Conservation (phyloP, 1,140 invertebrate genomes). For the Phthorimaea operculella region DNA sequence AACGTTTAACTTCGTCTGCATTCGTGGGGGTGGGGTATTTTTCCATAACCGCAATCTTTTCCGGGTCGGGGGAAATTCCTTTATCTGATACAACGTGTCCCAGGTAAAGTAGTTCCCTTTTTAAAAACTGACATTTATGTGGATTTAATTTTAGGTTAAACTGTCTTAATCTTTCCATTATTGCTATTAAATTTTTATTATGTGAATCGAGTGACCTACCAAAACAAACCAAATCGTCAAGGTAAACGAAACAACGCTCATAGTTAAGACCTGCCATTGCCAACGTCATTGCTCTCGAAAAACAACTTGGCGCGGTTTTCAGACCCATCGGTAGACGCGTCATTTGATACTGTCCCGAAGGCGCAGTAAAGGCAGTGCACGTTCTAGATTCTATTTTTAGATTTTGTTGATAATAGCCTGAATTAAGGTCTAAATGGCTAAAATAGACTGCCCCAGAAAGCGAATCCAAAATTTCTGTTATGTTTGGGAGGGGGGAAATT, state of each 20-base stretch:
- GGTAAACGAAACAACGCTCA: neutral
- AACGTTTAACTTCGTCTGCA: neutral
- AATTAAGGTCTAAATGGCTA: neutral
- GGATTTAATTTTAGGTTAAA: neutral
- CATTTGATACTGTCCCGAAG: neutral
- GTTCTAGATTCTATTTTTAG: neutral
- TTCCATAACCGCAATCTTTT: neutral
- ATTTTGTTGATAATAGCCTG: neutral
- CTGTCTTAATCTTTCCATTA: neutral
- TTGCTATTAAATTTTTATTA: neutral
- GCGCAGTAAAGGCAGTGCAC: neutral
- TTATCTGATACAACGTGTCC: neutral
- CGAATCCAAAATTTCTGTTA: neutral
- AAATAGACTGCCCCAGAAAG: neutral
- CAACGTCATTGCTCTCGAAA: neutral
- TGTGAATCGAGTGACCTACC: neutral
- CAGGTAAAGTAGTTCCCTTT: neutral
- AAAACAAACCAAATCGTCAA: conserved; percentile 1
- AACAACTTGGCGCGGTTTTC: neutral
- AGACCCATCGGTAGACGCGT: neutral
- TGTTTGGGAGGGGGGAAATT: neutral
- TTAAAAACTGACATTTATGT: neutral
- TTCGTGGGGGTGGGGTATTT: neutral
- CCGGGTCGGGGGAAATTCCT: neutral
- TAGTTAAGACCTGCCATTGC: neutral